Conservation (phyloP, 2,888 invertebrate species). For the Mythimna lalbum region DNA sequence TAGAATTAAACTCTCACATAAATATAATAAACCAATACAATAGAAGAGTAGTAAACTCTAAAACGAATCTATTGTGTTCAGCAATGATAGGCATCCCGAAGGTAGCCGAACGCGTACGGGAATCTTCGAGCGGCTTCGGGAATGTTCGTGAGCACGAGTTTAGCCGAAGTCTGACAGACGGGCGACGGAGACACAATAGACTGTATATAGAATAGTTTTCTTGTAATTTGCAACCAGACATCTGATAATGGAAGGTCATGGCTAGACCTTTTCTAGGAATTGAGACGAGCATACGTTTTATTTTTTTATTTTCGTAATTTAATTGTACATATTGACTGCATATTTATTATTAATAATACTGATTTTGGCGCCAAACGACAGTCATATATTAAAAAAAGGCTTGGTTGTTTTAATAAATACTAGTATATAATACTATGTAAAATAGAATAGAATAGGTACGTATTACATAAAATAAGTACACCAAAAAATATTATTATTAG, state of each 20-base stretch:
- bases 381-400: no score
- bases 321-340: neutral
- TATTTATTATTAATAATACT: neutral
- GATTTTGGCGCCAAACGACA: neutral
- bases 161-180: conserved; percentile 42
- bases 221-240: conserved; percentile 64
- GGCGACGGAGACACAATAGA: conserved; percentile 51
- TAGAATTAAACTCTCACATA: neutral
- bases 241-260: conserved; percentile 62
- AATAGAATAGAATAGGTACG: no score
- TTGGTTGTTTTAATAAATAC: neutral
- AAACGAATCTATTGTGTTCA: conserved; percentile 48
- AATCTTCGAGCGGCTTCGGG: conserved; percentile 26
- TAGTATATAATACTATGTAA: no score
- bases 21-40: conserved; percentile 20
- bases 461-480: no score
- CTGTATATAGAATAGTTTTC: conserved; percentile 58
- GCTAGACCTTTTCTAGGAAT: conserved; percentile 54
- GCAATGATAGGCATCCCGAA: conserved; percentile 24
- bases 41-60: conserved; percentile 3
- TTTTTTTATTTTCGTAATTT: neutral
- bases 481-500: no score
- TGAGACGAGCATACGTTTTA: neutral
- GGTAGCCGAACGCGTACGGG: conserved; percentile 28
- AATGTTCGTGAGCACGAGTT: conserved; percentile 32